phyloP scores from a whole-genome alignment of 1,140 invertebrate species.

The Drosophila navojoa region DNA sequence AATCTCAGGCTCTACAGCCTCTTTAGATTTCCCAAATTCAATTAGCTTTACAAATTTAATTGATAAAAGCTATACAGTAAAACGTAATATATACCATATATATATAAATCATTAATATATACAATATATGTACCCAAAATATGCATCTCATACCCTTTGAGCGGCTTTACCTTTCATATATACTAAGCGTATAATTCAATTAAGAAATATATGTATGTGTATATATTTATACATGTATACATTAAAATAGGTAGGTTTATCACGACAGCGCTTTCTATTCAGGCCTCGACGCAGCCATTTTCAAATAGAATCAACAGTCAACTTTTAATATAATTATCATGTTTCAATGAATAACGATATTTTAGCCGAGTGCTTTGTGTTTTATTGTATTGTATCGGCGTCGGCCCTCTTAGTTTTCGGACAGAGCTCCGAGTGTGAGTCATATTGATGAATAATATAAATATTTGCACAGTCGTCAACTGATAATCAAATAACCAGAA shows the following conservation, averaged over 20 bases:
- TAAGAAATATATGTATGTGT: not conserved
- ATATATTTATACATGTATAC: not conserved
- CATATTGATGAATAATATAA: constrained; percentile 49
- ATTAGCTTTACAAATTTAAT: too few species aligned
- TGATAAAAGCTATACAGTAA: too few species aligned
- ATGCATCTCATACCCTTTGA: too few species aligned
- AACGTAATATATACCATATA: too few species aligned
- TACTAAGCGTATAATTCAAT: constrained; percentile 1
- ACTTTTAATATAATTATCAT: constrained; percentile 42
- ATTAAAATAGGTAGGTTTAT: too few species aligned
- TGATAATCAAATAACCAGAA: constrained; percentile 41
- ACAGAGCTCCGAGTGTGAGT: constrained; percentile 12
- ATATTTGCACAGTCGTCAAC: constrained; percentile 28
- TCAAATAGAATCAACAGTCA: not conserved
- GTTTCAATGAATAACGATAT: constrained; percentile 18
- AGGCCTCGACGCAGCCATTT: not conserved
- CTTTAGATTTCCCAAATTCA: too few species aligned
- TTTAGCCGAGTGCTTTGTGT: constrained; percentile 1
- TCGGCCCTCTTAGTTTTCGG: constrained; percentile 10
- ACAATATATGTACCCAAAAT: too few species aligned
- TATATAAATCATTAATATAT: too few species aligned
- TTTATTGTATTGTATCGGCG: not conserved
- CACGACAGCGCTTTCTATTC: constrained; percentile 15
- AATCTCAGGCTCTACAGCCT: too few species aligned
- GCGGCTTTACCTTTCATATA: too few species aligned